Evolutionary conservation across 2,113 vertebrate genomes (phyloP), one percentile per base, ranked within the genome.

Genomic region (Damaliscus lunatus): DNA sequence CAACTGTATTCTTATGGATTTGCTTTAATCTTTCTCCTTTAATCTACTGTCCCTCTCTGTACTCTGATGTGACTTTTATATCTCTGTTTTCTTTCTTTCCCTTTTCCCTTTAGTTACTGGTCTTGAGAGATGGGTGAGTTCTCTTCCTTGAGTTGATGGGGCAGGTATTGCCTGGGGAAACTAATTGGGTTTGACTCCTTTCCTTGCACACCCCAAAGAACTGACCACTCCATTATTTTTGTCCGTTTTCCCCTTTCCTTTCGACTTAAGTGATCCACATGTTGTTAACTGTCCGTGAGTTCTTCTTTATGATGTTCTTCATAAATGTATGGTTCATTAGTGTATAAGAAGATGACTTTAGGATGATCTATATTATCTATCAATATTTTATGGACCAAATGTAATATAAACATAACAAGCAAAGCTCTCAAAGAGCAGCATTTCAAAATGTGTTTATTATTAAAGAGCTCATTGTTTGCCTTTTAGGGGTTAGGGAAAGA

Each of bases 401-500:
- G 14, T 60, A 52, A 94, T 91, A 10, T 48, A 94, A 57, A 43
- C 11, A 29, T 74, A 85, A 77, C 43, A 74, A 78, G 59, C 50
- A 86, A 83, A 60, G 92, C 91, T 98, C 97, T 92, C 64, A 90
- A 83, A 96, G 74, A 94, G 25, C 59, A 85, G 3, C 60, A 81
- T 95, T 92, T 96, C 19, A 53, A 52, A 67, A 31, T 74, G 50
- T 91, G 16, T 96, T 91, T 96, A 81, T 46, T 82, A 84, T 90
- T 92, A 92, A 95, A 94, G 36, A 82, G 67, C 40, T 93, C 52
- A 40, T n/a, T 67, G 13, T 95, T 89, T 96, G 52, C 13, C 2
- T 84, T 96, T 77, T 97, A 98, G 97, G 17, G 92, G 1, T 95
- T 98, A 95, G 82, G 98, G 86, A 97, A 98, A 90, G 99, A 99